These are phyloP conservation scores for Poeciliopsis occidentalis DNA, from an alignment of 2,113 vertebrate genomes.

Conservation along the genomic window DNA sequence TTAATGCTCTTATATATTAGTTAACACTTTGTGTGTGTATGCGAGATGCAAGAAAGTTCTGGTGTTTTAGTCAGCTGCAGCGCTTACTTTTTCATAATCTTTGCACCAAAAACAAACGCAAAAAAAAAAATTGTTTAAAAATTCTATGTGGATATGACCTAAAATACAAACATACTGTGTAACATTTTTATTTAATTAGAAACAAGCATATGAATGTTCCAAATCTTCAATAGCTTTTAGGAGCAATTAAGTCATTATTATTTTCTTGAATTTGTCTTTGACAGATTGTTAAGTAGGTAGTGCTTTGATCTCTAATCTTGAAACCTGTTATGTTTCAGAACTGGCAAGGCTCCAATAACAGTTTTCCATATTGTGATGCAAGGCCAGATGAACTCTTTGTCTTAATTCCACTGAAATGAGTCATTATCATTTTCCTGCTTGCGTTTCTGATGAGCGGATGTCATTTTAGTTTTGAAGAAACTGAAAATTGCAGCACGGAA, in stretches of 20 bases:
- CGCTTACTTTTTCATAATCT: too few species aligned
- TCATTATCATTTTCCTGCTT: too few species aligned
- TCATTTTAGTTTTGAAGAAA: not conserved
- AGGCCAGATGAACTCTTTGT: not conserved
- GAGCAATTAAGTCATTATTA: not conserved
- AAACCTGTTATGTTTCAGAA: not conserved
- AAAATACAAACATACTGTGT: not conserved
- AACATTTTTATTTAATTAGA: not conserved
- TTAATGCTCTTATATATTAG: not conserved
- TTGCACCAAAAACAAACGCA: too few species aligned
- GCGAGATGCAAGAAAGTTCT: too few species aligned
- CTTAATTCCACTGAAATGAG: not conserved
- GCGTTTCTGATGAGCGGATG: too few species aligned
- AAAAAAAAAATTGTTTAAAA: too few species aligned
- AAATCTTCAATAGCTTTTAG: not conserved
- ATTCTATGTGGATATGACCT: too few species aligned
- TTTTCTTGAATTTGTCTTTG: not conserved
- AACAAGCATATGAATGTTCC: too few species aligned
- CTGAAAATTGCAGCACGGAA: not conserved
- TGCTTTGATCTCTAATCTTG: not conserved
- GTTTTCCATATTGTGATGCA: not conserved
- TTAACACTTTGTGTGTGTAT: not conserved
- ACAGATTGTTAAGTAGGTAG: not conserved
- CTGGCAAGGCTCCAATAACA: not conserved
- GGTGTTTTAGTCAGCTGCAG: not conserved